These are phyloP conservation scores for Synanthedon vespiformis DNA, from an alignment of 2,888 invertebrate genomes.

Conservation along the genomic window DNA sequence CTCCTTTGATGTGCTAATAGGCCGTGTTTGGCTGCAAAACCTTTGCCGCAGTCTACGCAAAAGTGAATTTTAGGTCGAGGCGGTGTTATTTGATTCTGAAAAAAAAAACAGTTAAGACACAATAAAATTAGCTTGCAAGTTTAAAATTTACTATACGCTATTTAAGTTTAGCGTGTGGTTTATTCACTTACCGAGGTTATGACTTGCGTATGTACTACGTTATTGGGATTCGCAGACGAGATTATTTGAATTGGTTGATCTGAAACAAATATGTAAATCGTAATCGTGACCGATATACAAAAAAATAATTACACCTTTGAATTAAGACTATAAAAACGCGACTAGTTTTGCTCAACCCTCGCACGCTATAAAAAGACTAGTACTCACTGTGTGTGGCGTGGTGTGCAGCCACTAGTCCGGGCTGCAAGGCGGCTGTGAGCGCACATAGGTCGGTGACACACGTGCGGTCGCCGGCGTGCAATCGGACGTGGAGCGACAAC, in stretches of 20 bases:
- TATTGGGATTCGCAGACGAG: constrained; percentile 46
- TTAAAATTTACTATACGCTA: background rate
- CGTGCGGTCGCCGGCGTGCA: constrained; percentile 84
- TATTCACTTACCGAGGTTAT: constrained; percentile 51
- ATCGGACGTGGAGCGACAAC: constrained; percentile 80
- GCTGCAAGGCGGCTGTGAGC: constrained; percentile 81
- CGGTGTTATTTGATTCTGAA: constrained; percentile 45
- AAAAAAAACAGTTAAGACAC: too few species aligned
- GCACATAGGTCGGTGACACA: constrained; percentile 85
- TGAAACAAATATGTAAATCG: constrained; percentile 17
- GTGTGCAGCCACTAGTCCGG: constrained; percentile 70
- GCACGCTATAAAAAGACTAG: background rate
- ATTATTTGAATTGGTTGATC: constrained; percentile 63
- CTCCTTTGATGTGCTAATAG: constrained; percentile 82
- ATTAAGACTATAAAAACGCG: too few species aligned
- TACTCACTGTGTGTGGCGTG: constrained; percentile 31
- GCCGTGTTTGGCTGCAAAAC: constrained; percentile 86
- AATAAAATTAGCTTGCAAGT: too few species aligned
- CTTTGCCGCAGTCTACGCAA: constrained; percentile 84
- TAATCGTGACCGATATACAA: too few species aligned
- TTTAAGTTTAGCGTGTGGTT: background rate
- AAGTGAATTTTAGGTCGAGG: constrained; percentile 80
- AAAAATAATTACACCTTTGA: too few species aligned
- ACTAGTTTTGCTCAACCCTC: too few species aligned
- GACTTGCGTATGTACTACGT: constrained; percentile 61